Evolutionary conservation across 2,797 vertebrate genomes (phyloP), one percentile per base, ranked within the genome.

Genomic region (Coreius guichenoti): DNA sequence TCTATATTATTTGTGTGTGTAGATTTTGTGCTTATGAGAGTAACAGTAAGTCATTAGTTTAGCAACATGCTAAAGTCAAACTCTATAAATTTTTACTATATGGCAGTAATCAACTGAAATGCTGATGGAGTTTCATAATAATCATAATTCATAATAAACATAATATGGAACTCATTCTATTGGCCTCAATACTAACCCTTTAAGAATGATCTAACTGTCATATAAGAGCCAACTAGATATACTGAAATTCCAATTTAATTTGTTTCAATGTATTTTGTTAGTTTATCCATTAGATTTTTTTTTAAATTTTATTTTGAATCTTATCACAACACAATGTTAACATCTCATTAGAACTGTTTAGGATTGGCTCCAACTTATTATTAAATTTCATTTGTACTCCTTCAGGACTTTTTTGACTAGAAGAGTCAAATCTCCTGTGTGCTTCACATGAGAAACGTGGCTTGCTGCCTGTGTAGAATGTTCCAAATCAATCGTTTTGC

Each of bases 401-500:
- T 56, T 76, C 9, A 56, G 54, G 31, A 36, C 8, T 39, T 9
- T 47, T 12, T 36, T 17, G 16, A 12, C 49, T n/a, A n/a, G 49
- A 77, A 8, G 54, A 43, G 11, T 76, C 72, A 74, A n/a, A 56
- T 58, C 54, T 61, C 54, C 16, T 45, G n/a, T 65, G 77, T 65
- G 26, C 77, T 67, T 80, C 19, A 80, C 26, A 78, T 63, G 16
- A 79, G 58, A 63, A 79, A 39, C 8, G 29, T 80, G 3, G 26
- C 29, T 47, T 1, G 61, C 61, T 49, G 43, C 43, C 78, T n/a
- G 26, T 47, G 58, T 23, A 63, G 76, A 79, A 79, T 45, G 23
- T 79, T 49, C 26, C 29, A 68, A 80, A 78, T 36, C 23, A 78
- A 78, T 45, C 4, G 14, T 77, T 79, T 63, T 65, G 39, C 58